A percentile compares a stretch with the other conserved stretches of the same genome.
These are phyloP conservation scores for Platyrinchus mystaceus DNA, from an alignment of 2,797 vertebrate genomes.

Conservation along the genomic window DNA sequence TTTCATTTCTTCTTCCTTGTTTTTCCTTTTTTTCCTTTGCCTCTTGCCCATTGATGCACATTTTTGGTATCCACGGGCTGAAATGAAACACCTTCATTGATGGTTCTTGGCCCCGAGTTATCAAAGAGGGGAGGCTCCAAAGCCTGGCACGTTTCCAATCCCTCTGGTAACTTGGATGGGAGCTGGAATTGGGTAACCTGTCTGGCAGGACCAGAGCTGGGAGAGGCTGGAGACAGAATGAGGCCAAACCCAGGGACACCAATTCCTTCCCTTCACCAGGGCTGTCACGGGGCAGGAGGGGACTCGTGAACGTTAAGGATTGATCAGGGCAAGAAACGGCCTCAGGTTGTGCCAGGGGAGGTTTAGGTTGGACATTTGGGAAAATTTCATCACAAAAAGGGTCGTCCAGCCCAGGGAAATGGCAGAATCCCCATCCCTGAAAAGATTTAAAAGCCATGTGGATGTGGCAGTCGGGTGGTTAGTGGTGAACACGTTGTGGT, in stretches of 20 bases:
- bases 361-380: background rate
- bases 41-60: background rate
- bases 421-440: background rate
- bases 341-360: background rate
- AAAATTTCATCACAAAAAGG: background rate
- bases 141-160: background rate
- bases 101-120: background rate
- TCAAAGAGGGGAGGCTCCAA: background rate
- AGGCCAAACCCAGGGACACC: background rate
- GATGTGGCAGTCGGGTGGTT: background rate
- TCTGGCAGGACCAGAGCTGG: background rate
- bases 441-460: background rate
- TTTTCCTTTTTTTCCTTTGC: background rate
- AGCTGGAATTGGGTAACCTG: background rate
- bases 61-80: background rate
- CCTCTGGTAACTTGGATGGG: background rate
- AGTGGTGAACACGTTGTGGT: background rate
- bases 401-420: background rate
- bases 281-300: background rate
- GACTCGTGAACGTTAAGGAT: fast-evolving
- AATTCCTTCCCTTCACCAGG: background rate
- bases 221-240: background rate
- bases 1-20: background rate
- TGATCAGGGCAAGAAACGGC: background rate
- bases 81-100: background rate